Evolutionary conservation across 1,140 invertebrate species (phyloP).

Genomic region (Euborellia annulipes): DNA sequence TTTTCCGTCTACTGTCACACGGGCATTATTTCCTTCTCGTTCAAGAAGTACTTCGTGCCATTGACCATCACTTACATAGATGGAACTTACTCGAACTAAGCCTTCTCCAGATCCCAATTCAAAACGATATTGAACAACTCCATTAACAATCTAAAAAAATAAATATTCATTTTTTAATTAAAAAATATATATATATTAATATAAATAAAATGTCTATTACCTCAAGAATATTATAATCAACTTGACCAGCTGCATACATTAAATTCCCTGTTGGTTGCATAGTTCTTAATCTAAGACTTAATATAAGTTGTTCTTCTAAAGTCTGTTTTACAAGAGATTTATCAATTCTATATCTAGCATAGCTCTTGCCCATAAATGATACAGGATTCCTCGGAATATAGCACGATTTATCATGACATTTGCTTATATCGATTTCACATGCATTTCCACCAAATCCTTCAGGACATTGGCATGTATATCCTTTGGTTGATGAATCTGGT

Average conservation of each 20-base stretch:
- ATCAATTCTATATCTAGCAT: constrained; percentile 60
- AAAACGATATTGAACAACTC: constrained; percentile 73
- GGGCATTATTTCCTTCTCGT: constrained; percentile 58
- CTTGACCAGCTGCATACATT: constrained; percentile 67
- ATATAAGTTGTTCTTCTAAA: constrained; percentile 63
- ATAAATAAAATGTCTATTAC: constrained; percentile 24
- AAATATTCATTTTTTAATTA: constrained; percentile 6
- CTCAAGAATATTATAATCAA: constrained; percentile 83
- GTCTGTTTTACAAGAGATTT: constrained; percentile 36
- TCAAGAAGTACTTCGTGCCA: constrained; percentile 81
- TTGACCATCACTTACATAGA: constrained; percentile 65
- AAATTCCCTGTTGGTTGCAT: constrained; percentile 71
- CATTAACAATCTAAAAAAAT: constrained; percentile 46
- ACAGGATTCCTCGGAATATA: constrained; percentile 53
- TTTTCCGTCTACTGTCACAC: constrained; percentile 61
- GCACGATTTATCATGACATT: constrained; percentile 46
- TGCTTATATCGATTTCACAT: constrained; percentile 47
- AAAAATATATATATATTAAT: constrained; percentile 2
- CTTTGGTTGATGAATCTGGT: constrained; percentile 47
- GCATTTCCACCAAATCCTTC: constrained; percentile 48
- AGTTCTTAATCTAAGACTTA: constrained; percentile 68
- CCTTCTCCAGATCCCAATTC: constrained; percentile 85
- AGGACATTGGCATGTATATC: constrained; percentile 62
- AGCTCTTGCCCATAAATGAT: constrained; percentile 71
- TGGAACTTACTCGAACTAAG: constrained; percentile 53